Conservation (phyloP, 2,797 vertebrate genomes). For the Acomys russatus region DNA sequence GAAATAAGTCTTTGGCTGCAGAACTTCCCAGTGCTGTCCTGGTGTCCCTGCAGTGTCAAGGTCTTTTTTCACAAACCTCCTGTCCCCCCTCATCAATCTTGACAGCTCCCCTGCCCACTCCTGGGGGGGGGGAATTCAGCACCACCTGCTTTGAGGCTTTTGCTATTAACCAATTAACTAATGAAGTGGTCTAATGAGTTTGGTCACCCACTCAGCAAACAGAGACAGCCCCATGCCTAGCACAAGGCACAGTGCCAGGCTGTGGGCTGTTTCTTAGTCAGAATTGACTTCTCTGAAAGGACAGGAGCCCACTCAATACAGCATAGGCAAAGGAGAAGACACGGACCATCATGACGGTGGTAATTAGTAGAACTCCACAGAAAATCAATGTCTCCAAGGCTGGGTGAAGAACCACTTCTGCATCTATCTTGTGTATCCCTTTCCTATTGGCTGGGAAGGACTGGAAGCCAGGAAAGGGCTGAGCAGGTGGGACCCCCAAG, state of each 20-base stretch:
- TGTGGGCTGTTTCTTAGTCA: not conserved
- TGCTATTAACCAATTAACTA: not conserved
- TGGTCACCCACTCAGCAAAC: not conserved
- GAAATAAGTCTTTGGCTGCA: not conserved
- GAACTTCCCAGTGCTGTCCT: not conserved
- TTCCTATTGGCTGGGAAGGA: not conserved
- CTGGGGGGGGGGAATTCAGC: not conserved
- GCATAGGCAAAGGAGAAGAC: not conserved
- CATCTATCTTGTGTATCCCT: not conserved
- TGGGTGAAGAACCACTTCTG: accelerated
- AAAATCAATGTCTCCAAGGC: not conserved
- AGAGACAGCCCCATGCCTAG: not conserved
- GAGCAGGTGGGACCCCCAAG: not conserved
- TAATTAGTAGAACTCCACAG: not conserved
- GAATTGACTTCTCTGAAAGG: not conserved
- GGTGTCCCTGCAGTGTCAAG: not conserved
- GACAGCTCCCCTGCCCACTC: too few species aligned
- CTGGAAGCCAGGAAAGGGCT: not conserved
- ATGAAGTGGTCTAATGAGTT: not conserved
- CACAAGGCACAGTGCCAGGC: not conserved
- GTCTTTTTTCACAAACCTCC: not conserved
- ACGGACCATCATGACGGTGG: not conserved
- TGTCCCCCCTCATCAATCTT: accelerated
- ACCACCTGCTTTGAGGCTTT: not conserved
- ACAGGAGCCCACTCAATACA: not conserved